phyloP scores from a whole-genome alignment of 2,113 vertebrate species.

The Mesitornis unicolor region DNA sequence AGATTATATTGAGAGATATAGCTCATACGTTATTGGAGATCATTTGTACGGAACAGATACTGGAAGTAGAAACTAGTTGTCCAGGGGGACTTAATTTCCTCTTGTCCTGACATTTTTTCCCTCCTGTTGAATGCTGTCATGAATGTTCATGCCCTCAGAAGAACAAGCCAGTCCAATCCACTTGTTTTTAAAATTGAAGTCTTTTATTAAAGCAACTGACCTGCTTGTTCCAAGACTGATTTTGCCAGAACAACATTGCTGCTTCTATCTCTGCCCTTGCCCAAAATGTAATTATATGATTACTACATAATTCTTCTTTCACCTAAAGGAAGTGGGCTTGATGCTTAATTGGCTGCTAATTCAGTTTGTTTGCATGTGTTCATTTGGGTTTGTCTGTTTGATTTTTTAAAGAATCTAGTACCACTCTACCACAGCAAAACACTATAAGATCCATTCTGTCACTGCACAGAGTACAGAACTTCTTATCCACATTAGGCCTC shows the following conservation, averaged over 20 bases:
- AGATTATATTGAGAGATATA: neutral
- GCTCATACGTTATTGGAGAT: neutral
- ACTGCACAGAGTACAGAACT: neutral
- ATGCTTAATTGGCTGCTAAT: neutral
- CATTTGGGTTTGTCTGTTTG: neutral
- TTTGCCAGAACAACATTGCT: neutral
- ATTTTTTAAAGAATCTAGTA: neutral
- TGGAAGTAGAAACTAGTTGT: neutral
- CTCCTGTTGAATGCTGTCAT: neutral
- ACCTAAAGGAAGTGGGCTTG: neutral
- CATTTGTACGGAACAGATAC: neutral
- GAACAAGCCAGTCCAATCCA: neutral
- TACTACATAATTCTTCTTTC: neutral
- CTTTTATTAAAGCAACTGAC: neutral
- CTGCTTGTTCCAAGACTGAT: neutral
- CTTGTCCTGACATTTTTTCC: neutral
- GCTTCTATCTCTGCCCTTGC: neutral
- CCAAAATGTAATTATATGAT: neutral
- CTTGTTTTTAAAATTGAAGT: neutral
- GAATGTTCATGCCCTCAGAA: neutral
- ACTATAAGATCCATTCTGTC: neutral
- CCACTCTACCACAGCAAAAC: neutral
- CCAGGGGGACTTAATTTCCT: neutral
- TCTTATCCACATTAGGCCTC: constrained; percentile 48
- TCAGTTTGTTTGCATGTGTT: neutral